Base-by-base conservation (phyloP, 1,140 invertebrate genomes). In the Apis cerana region DNA sequence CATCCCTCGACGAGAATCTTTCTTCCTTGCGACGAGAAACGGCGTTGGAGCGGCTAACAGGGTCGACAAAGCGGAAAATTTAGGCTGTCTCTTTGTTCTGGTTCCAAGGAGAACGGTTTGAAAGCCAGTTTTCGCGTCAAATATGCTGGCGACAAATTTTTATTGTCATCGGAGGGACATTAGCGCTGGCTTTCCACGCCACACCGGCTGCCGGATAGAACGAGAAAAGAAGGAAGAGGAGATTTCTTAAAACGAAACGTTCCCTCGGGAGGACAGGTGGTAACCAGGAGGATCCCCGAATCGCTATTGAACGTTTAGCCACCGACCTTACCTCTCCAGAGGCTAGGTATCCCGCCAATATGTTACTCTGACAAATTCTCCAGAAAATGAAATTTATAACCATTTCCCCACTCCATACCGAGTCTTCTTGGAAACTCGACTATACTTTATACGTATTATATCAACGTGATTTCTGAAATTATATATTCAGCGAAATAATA, bases 61-160 rank as follows among this genome's bases (percentile, higher is more conserved):
- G 77, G 27, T 81, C 92, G 92, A 92, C 91, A 93, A 92, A 93
- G 93, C 91, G 86, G 87, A 91, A 93, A 94, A 94, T 94, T 91
- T 79, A 50, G 70, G 70, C 43, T 48, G 68, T 12, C 64, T 61
- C 33, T 67, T 78, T 74, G 75, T 68, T 75, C 84, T 67, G 19
- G 43, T 21, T 43, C 43, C 59, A 2, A 23, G 27, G 10, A 59
- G 59, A 62, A 0, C 17, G 72, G 58, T 82, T 68, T 86, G 64
- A 65, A 89, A 86, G 75, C 79, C 80, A 87, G 86, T 93, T 94
- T 91, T 91, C 91, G 92, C 92, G 93, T 94, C 92, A 93, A 93
- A 92, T 92, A 85, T 75, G 75, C 83, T 84, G 90, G 88, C 90
- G 93, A 94, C 93, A 94, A 94, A 94, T 94, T 94, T 93, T 90